These are phyloP conservation scores for Thalassarche chlororhynchos DNA, from an alignment of 2,113 vertebrate genomes.

Conservation along the genomic window DNA sequence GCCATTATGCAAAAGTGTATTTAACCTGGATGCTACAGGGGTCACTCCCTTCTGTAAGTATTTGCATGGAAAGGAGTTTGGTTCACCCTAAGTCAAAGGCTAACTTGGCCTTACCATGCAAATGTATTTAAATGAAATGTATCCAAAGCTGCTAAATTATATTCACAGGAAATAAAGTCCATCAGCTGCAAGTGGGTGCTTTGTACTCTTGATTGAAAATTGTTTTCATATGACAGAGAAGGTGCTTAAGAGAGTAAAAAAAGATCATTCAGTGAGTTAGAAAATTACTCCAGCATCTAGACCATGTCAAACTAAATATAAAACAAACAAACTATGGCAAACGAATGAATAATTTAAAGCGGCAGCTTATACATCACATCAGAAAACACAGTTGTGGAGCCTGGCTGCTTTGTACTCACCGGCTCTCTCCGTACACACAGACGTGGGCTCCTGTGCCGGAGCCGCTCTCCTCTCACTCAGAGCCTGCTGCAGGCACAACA, in stretches of 20 bases:
- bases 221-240: background rate
- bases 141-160: background rate
- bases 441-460: background rate
- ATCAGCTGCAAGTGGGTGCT: background rate
- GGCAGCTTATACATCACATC: background rate
- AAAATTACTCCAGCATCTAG: conserved; percentile 61
- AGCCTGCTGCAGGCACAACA: background rate
- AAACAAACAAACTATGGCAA: conserved; percentile 49
- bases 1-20: background rate
- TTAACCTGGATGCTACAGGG: background rate
- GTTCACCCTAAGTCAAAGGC: background rate
- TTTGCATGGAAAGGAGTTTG: background rate
- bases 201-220: conserved; percentile 37
- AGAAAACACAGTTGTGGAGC: background rate
- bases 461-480: background rate
- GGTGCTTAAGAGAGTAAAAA: conserved; percentile 43
- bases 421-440: accelerated
- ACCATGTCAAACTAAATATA: conserved; percentile 46
- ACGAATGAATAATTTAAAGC: conserved; percentile 36
- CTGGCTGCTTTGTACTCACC: background rate
- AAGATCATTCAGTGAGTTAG: conserved; percentile 54
- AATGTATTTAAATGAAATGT: conserved; percentile 2
- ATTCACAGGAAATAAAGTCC: background rate
- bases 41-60: background rate
- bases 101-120: background rate